These are phyloP conservation scores for Hemistola chrysoprasaria DNA, from an alignment of 2,888 invertebrate genomes.

Conservation along the genomic window DNA sequence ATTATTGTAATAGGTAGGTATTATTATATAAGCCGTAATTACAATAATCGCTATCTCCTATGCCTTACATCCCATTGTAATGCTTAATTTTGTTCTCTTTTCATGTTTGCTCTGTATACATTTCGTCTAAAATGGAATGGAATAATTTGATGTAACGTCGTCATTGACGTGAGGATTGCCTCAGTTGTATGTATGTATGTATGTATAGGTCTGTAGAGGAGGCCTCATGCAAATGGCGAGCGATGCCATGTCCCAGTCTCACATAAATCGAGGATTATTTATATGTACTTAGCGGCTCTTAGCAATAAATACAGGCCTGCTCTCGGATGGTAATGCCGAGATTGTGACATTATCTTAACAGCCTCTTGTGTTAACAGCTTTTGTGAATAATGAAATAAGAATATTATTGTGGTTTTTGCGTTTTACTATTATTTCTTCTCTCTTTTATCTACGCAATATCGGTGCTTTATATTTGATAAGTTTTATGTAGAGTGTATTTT, in stretches of 20 bases:
- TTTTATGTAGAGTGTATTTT: no score
- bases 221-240: constrained; percentile 13
- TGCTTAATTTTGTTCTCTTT: constrained; percentile 79
- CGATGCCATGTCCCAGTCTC: constrained; percentile 3
- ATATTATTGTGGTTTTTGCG: constrained; percentile 17
- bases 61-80: constrained; percentile 42
- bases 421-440: constrained; percentile 17
- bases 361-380: constrained; percentile 24
- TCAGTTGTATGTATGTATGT: constrained; percentile 43
- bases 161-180: constrained; percentile 59
- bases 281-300: constrained; percentile 35
- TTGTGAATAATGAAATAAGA: constrained; percentile 21
- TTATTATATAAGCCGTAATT: not conserved
- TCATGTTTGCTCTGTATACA: constrained; percentile 79
- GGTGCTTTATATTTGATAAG: constrained; percentile 1
- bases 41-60: constrained; percentile 33
- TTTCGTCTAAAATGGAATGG: constrained; percentile 76
- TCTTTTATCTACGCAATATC: constrained; percentile 10
- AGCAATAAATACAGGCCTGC: constrained; percentile 33
- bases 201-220: constrained; percentile 9
- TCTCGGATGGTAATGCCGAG: constrained; percentile 47
- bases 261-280: constrained; percentile 35
- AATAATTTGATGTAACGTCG: constrained; percentile 70
- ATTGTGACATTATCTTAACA: constrained; percentile 38
- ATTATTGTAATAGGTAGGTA: no score